A percentile compares a stretch with the other conserved stretches of the same genome.
Conservation (phyloP, 1,140 invertebrate species). For the Calycopis cecrops region DNA sequence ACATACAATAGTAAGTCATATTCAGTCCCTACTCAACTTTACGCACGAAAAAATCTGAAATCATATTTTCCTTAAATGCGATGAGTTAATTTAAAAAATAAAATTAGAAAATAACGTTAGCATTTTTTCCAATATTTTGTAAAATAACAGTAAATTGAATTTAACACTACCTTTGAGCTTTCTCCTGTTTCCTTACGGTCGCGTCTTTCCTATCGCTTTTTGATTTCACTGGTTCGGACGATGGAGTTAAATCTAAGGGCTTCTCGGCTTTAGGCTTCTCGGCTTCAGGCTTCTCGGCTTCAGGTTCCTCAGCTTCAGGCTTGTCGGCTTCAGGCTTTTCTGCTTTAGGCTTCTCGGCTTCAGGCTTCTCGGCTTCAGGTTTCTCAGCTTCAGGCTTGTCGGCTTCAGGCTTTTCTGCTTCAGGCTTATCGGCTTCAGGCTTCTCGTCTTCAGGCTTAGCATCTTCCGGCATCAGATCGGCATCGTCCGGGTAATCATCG, state of each 20-base stretch:
- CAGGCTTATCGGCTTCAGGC: constrained; percentile 26
- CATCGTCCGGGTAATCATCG: constrained; percentile 27
- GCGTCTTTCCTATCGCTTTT: constrained; percentile 50
- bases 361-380: constrained; percentile 30
- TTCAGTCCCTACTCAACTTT: too few relatives aligned
- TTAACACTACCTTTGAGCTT: constrained; percentile 50
- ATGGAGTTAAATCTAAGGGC: constrained; percentile 40
- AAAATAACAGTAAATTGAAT: not conserved
- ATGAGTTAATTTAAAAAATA: too few relatives aligned
- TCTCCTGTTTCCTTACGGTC: constrained; percentile 44
- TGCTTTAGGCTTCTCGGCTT: too few relatives aligned
- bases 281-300: constrained; percentile 25
- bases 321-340: constrained; percentile 36
- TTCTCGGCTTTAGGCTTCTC: too few relatives aligned
- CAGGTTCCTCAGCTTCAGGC: constrained; percentile 25
- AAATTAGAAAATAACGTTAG: too few relatives aligned
- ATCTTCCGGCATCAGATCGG: not conserved
- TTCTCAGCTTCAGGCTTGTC: constrained; percentile 18
- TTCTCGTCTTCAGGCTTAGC: constrained; percentile 31
- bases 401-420: too few relatives aligned
- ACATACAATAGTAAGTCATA: too few relatives aligned
- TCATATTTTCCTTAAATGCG: too few relatives aligned
- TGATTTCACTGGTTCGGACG: constrained; percentile 30
- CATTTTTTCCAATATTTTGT: not conserved
- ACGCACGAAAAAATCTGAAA: too few relatives aligned